Evolutionary conservation across 2,113 vertebrate species (phyloP).

Genomic region (Neodon shergylaensis): DNA sequence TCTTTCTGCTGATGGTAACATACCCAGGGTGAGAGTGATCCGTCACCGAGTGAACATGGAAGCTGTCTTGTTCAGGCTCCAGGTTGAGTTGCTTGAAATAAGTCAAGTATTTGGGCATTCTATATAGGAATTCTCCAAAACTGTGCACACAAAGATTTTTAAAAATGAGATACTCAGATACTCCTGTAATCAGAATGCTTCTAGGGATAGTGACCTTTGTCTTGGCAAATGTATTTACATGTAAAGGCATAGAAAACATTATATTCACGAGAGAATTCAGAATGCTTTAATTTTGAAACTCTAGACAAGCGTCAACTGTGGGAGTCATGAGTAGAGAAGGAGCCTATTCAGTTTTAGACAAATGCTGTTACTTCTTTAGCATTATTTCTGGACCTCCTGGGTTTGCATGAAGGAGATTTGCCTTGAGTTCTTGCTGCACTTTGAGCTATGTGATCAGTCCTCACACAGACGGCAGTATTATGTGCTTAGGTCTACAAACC

Average conservation of each 20-base stretch:
- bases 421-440: neutral
- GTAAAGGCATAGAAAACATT: neutral
- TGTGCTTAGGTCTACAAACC: neutral
- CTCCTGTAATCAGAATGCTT: neutral
- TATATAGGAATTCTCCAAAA: neutral
- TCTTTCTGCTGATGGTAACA: constrained; percentile 81
- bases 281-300: constrained; percentile 22
- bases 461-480: neutral
- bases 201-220: neutral
- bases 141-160: rapidly evolving
- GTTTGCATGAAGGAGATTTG: neutral
- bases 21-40: constrained; percentile 50
- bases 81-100: constrained; percentile 57
- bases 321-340: neutral
- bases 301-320: neutral
- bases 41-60: constrained; percentile 65
- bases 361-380: neutral
- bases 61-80: constrained; percentile 41
- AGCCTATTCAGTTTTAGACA: neutral
- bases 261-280: neutral
- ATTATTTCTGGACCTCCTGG: neutral
- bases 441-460: neutral
- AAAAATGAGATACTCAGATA: neutral
- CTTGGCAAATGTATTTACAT: neutral
- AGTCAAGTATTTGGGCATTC: neutral